These are phyloP conservation scores for Scyliorhinus canicula DNA, from an alignment of 2,797 vertebrate genomes.

Conservation along the genomic window DNA sequence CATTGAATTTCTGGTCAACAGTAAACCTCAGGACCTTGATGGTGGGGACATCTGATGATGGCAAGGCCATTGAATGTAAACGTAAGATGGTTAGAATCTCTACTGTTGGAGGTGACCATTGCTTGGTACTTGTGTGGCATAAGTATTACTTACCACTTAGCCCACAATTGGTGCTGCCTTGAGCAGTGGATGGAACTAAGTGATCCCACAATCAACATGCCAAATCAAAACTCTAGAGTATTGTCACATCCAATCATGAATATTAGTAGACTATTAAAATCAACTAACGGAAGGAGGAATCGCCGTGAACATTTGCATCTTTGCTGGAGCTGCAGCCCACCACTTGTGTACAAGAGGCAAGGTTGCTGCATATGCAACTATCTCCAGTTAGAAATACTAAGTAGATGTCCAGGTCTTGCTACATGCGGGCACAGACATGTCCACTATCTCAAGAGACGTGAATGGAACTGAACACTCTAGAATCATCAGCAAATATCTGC, in stretches of 20 bases:
- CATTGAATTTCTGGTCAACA: background rate
- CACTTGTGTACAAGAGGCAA: background rate
- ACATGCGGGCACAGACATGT: too few relatives aligned
- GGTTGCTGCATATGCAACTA: background rate
- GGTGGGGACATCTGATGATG: background rate
- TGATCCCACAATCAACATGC: background rate
- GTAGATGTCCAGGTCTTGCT: background rate
- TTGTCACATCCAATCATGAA: background rate
- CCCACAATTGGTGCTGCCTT: background rate
- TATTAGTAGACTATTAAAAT: background rate
- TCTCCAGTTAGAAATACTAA: background rate
- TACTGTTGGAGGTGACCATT: background rate
- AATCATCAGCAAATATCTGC: background rate
- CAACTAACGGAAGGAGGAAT: background rate
- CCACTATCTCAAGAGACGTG: background rate
- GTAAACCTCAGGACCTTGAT: background rate
- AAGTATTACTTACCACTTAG: background rate
- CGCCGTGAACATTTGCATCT: background rate
- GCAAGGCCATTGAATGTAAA: background rate
- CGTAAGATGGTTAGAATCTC: background rate
- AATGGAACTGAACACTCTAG: background rate
- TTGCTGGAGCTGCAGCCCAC: background rate
- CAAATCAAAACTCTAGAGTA: background rate
- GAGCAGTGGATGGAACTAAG: background rate
- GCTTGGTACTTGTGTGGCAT: background rate